phyloP scores from a whole-genome alignment of 2,797 vertebrate genomes.

The Megaceryle alcyon region DNA sequence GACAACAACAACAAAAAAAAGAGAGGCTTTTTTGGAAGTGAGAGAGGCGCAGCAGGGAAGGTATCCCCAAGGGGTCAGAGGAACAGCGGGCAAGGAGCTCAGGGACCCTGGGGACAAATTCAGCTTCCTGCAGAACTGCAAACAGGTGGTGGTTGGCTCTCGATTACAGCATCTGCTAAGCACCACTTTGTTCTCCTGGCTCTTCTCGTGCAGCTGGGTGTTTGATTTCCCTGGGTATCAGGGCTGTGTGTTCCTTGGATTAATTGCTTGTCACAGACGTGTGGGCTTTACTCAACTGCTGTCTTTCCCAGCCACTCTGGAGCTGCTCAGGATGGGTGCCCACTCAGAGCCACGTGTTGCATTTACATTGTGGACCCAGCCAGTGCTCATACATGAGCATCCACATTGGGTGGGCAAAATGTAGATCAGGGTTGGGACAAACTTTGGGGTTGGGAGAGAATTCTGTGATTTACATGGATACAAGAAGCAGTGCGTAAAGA shows the following conservation, averaged over 20 bases:
- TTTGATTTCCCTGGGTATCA: neutral
- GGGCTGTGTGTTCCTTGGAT: neutral
- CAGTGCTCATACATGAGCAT: neutral
- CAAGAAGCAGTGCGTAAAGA: neutral
- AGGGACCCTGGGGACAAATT: neutral
- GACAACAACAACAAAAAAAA: neutral
- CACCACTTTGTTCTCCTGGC: neutral
- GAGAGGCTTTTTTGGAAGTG: rapidly evolving
- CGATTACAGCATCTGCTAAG: neutral
- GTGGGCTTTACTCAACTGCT: neutral
- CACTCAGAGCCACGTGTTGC: neutral
- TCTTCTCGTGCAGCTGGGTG: neutral
- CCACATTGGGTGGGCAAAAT: neutral
- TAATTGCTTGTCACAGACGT: rapidly evolving
- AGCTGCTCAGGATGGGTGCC: neutral
- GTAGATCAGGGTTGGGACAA: rapidly evolving
- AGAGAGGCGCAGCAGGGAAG: neutral
- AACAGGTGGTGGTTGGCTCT: neutral
- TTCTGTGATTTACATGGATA: neutral
- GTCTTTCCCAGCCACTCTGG: neutral
- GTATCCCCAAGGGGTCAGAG: rapidly evolving
- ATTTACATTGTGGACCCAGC: neutral
- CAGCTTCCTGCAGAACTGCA: neutral
- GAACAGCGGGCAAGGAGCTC: rapidly evolving
- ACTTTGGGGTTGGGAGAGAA: rapidly evolving